Percentiles rank a stretch among this genome's conserved stretches.
Conservation (phyloP, 2,797 vertebrate species). For the Cercopithecus neglectus region DNA sequence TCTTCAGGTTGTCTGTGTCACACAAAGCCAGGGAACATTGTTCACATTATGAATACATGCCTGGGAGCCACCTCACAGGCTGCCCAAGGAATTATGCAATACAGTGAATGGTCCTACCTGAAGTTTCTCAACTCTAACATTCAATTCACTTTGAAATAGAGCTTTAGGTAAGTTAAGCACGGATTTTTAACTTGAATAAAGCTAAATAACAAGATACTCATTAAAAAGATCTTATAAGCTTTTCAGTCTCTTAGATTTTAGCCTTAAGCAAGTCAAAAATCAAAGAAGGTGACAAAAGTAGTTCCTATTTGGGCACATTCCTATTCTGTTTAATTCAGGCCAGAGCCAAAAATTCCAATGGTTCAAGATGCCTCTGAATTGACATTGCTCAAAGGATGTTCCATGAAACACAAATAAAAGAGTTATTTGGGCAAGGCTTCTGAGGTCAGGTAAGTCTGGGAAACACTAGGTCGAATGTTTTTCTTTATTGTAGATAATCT, state of each 20-base stretch:
- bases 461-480: neutral
- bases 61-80: neutral
- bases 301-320: neutral
- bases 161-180: neutral
- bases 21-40: neutral
- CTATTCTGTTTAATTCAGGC: neutral
- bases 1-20: neutral
- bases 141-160: neutral
- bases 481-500: neutral
- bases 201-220: neutral
- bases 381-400: neutral
- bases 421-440: neutral
- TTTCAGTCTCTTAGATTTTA: constrained; percentile 4
- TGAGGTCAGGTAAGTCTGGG: neutral
- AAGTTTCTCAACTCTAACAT: neutral
- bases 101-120: too few relatives aligned
- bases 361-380: neutral
- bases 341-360: neutral
- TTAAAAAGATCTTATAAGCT: neutral
- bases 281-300: neutral
- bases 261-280: neutral
- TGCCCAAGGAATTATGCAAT: neutral
- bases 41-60: neutral
- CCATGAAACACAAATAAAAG: neutral
- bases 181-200: neutral